Conservation (phyloP, 2,113 vertebrate genomes). For the Chinchilla lanigera region DNA sequence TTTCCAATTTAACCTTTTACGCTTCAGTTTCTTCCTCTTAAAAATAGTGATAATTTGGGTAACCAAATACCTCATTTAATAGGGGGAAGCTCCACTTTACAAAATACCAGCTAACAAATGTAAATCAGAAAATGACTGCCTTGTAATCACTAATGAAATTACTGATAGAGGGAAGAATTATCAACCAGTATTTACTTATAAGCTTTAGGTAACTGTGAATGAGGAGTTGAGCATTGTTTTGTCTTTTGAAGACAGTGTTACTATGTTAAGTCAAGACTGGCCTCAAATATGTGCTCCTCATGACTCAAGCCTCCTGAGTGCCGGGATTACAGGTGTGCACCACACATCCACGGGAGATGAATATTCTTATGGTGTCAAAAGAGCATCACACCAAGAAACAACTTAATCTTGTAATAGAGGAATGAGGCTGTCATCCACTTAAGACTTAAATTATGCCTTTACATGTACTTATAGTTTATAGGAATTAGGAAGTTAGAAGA, state of each 20-base stretch:
- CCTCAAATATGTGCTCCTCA: neutral
- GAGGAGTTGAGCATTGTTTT: neutral
- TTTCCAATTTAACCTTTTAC: neutral
- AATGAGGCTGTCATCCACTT: neutral
- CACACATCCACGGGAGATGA: neutral
- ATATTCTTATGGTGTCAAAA: neutral
- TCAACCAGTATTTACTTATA: neutral
- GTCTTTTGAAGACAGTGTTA: neutral
- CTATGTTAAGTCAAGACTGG: neutral
- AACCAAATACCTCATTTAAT: neutral
- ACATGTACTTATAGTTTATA: neutral
- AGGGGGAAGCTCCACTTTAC: neutral
- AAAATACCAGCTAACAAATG: neutral
- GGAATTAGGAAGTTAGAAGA: neutral
- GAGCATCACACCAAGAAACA: neutral
- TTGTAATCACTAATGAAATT: neutral
- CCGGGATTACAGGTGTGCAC: neutral
- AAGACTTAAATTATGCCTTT: neutral
- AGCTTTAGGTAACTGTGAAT: neutral
- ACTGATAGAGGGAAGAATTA: neutral
- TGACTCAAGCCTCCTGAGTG: neutral
- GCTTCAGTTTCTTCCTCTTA: neutral
- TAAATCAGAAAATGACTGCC: neutral
- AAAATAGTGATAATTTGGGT: neutral
- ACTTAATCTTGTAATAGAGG: neutral